Base-by-base conservation (phyloP, 2,797 vertebrate species). In the Balearica regulorum region DNA sequence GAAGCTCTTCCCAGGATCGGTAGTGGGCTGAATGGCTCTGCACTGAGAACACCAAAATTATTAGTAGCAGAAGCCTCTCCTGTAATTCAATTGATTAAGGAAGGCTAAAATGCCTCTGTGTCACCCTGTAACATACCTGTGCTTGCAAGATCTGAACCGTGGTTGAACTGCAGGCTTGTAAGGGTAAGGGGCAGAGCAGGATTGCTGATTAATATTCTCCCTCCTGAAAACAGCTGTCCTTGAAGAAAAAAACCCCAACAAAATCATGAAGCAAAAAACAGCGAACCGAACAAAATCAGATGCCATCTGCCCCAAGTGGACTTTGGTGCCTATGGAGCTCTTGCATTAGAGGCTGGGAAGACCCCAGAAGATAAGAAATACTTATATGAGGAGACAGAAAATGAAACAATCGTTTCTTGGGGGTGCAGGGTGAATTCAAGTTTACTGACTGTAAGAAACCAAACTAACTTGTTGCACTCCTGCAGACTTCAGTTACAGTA, bases 1-100 rank as follows among this genome's bases (percentile, higher is more conserved):
- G 29, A 65, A 44, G 11, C 28, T 44, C 31, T 21, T 55, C 9
- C 29, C 1, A 0, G 51, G 69, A 48, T 28, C 0, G 0, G 11
- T 20, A 0, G 0, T 4, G 20, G 41, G 28, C 19, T 65, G n/a
- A 78, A 49, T 0, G 20, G 41, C 71, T 96, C 49, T 79, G 62
- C 44, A 15, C 39, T 8, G 29, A 53, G 22, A 87, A 70, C 0
- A 3, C 15, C n/a, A 29, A 71, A 81, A 48, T 24, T 1, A 55
- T 10, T 6, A 41, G 13, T 33, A 69, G 64, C 6, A 58, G 64
- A 62, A 75, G 8, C 43, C 39, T n/a, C 57, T 62, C 29, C 21
- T 26, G 14, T 46, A 48, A 69, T 41, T 82, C 31, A 53, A 39
- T 53, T 60, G 49, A 44, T 22, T 46, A 46, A 46, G 28, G 19